Percentiles rank a stretch among this genome's conserved stretches.
These are phyloP conservation scores for Tamias sibiricus DNA, from an alignment of 2,113 vertebrate genomes.

Conservation along the genomic window DNA sequence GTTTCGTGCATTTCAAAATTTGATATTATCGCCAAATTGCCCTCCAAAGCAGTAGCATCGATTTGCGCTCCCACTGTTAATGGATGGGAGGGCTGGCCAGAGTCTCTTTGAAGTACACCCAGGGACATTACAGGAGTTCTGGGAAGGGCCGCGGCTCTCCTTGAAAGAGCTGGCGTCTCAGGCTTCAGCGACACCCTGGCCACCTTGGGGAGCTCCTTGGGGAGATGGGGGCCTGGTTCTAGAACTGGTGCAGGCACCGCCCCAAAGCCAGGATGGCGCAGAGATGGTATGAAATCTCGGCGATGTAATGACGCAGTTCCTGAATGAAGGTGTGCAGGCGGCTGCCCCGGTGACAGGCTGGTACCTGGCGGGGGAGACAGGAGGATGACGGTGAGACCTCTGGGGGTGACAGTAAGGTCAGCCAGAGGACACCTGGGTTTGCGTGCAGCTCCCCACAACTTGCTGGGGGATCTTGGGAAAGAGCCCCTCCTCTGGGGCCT, in stretches of 20 bases:
- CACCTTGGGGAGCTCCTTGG: not conserved
- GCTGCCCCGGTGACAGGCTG: fast-evolving
- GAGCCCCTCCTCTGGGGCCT: not conserved
- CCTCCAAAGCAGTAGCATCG: not conserved
- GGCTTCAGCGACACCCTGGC: fast-evolving
- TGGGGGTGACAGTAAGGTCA: not conserved
- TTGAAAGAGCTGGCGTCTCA: not conserved
- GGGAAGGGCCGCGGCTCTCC: not conserved
- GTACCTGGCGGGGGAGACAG: no score
- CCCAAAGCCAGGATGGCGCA: not conserved
- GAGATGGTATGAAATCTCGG: fast-evolving
- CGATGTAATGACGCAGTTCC: fast-evolving
- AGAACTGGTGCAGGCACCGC: no score
- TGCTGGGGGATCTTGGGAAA: not conserved
- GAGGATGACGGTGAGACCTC: fast-evolving
- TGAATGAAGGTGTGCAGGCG: fast-evolving
- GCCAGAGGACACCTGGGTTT: not conserved
- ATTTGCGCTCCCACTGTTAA: not conserved
- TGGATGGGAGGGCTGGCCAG: not conserved
- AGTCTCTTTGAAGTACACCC: not conserved
- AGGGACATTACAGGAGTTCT: not conserved
- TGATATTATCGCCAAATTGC: not conserved
- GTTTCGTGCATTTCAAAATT: not conserved
- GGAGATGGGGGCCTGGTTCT: not conserved
- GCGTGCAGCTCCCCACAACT: not conserved